Evolutionary conservation across 1,140 invertebrate species (phyloP).

Genomic region (Homarus americanus): DNA sequence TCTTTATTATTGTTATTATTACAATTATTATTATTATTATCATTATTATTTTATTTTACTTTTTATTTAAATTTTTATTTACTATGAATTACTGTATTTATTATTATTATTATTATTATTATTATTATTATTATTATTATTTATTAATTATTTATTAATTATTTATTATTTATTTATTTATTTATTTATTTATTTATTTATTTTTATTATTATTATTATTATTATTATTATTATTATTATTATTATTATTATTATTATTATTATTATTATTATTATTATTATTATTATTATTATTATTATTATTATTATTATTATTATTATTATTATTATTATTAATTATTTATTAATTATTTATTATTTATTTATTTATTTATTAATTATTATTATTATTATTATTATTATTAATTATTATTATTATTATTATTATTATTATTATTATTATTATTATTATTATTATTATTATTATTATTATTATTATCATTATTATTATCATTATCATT

Average conservation of each 20-base stretch:
- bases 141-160: neutral
- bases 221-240: neutral
- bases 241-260: neutral
- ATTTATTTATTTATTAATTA: neutral
- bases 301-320: neutral
- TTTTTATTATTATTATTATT: neutral
- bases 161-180: neutral
- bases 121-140: neutral
- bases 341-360: neutral
- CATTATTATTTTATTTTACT: neutral
- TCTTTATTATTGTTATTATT: too few relatives aligned
- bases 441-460: too few relatives aligned
- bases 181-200: neutral
- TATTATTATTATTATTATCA: too few relatives aligned
- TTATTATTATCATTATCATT: too few relatives aligned
- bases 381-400: neutral
- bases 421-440: too few relatives aligned
- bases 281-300: neutral
- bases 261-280: neutral
- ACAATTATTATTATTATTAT: conserved; percentile 8
- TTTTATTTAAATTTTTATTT: too few relatives aligned
- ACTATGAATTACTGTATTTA: too few relatives aligned
- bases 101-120: neutral
- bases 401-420: neutral
- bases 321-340: neutral